phyloP scores from a whole-genome alignment of 2,888 invertebrate species.

The Drosophila multiciliata region DNA sequence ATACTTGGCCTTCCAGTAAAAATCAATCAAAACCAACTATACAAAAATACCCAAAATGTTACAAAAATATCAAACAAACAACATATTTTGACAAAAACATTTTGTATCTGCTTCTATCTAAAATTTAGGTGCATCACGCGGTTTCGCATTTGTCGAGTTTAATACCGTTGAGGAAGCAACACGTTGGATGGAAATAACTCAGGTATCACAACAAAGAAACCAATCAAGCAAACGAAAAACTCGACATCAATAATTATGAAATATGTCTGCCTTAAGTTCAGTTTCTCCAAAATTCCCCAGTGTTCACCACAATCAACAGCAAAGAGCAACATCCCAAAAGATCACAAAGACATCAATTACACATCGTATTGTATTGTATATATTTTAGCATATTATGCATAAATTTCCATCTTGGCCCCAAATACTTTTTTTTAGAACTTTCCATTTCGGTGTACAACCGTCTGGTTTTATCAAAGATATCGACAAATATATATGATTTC shows the following conservation, averaged over 20 bases:
- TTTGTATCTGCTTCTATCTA: constrained; percentile 87
- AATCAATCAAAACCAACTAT: constrained; percentile 29
- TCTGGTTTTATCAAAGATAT: constrained; percentile 1
- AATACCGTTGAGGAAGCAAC: constrained; percentile 93
- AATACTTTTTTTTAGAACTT: constrained; percentile 16
- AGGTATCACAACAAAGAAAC: constrained; percentile 84
- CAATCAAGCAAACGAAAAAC: constrained; percentile 36
- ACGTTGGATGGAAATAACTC: constrained; percentile 96
- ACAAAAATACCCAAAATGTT: constrained; percentile 62
- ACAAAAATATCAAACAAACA: constrained; percentile 74
- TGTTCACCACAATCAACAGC: background rate
- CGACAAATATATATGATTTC: constrained; percentile 1
- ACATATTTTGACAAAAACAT: constrained; percentile 85
- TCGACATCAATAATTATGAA: constrained; percentile 39
- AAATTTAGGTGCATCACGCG: constrained; percentile 95
- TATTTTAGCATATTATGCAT: constrained; percentile 11
- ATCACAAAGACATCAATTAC: constrained; percentile 7
- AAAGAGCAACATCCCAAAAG: background rate
- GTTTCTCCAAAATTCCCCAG: constrained; percentile 23
- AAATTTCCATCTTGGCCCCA: constrained; percentile 8
- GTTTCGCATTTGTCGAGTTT: constrained; percentile 97
- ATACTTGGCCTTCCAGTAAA: constrained; percentile 46
- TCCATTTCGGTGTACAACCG: constrained; percentile 10
- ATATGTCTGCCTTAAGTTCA: constrained; percentile 56
- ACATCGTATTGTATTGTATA: constrained; percentile 12